Evolutionary conservation across 2,797 vertebrate species (phyloP), one percentile per base, ranked within the genome.

Genomic region (Periophthalmus magnuspinnatus): DNA sequence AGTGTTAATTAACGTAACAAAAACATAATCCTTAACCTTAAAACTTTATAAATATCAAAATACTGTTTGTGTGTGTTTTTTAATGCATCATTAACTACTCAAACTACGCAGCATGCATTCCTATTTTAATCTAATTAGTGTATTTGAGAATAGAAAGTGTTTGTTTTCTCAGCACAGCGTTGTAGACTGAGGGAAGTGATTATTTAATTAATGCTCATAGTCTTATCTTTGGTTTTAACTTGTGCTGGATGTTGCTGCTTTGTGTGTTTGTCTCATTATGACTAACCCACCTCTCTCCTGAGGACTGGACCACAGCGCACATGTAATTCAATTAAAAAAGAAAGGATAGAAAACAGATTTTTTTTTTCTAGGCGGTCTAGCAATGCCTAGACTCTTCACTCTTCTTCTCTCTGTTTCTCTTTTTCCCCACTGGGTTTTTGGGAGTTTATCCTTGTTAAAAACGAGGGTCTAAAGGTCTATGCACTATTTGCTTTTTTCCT

Each of bases 271-370:
- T 71, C 67, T 82, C 80, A 82, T 90, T 81, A 88, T 75, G 76
- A 81, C 80, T 65, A 80, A 86, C 85, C 82, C 78, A 72, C 33
- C 47, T 16, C 62, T 78, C 80, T 86, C 84, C 67, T 54, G 83
- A 72, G 83, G 74, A 69, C 74, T 69, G 8, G 54, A 75, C 69
- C 36, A 67, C 56, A 65, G 69, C 72, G 72, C 16, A 66, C 70
- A 71, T 58, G 61, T 74, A 84, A 86, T 84, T 74, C 80, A 85
- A 78, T 45, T 45, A 14, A 86, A 70, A 83, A 77, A 77, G 59
- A 86, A 78, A 76, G 67, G 47, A 68, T 50, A 79, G 13, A 45
- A 45, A 45, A 45, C 3, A 14, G 41, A 16, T 13, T 45, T 3
- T 45, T 45, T 45, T 16, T 28, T 28, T 28, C 28, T 13, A 41